Percentiles rank a stretch among this genome's conserved stretches.
Evolutionary conservation across 2,797 vertebrate genomes (phyloP).

Genomic region (Falco novaeseelandiae): DNA sequence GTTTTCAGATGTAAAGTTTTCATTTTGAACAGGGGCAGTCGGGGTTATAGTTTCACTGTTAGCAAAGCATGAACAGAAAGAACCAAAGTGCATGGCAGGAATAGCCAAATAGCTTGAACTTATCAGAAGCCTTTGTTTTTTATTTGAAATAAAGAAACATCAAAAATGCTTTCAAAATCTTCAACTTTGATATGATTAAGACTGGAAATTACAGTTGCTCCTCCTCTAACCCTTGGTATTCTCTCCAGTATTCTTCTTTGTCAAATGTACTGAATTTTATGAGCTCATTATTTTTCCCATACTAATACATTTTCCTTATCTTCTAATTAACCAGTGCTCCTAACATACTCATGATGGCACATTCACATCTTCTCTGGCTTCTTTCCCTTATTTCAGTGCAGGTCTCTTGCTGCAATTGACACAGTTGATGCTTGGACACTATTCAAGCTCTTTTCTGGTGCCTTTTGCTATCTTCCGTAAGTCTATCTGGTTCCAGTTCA

Average conservation of each 20-base stretch:
- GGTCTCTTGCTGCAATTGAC: neutral
- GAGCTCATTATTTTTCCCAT: constrained; percentile 62
- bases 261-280: constrained; percentile 33
- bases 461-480: neutral
- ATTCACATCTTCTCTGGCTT: neutral
- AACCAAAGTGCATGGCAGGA: neutral
- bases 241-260: neutral
- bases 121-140: neutral
- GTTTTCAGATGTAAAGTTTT: neutral
- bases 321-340: constrained; percentile 58
- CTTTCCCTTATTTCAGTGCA: neutral
- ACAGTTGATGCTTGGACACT: neutral
- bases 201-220: constrained; percentile 24
- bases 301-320: constrained; percentile 56
- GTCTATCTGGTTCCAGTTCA: neutral
- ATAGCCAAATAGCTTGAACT: neutral
- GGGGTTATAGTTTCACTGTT: neutral
- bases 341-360: constrained; percentile 1
- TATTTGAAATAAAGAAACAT: neutral
- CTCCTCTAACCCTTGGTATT: constrained; percentile 42
- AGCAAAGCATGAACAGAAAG: neutral
- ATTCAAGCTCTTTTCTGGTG: neutral
- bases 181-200: neutral
- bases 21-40: neutral
- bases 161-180: constrained; percentile 21